phyloP scores from a whole-genome alignment of 2,888 invertebrate species.

The Papilio elwesi region DNA sequence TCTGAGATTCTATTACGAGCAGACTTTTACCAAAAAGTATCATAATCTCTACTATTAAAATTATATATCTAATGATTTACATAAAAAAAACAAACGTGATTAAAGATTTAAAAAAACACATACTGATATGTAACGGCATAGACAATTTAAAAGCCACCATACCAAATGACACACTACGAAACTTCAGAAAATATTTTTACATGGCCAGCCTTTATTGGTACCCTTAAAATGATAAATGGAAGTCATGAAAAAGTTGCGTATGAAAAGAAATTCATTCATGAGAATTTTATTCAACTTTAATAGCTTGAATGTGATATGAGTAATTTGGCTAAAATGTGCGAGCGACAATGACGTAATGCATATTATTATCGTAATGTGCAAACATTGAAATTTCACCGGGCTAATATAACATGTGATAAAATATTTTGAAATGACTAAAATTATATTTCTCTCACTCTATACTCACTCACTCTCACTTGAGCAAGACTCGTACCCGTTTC shows the following conservation, averaged over 20 bases:
- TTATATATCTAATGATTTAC: no score
- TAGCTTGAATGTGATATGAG: constrained; percentile 25
- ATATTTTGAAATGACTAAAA: no score
- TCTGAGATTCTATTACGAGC: no score
- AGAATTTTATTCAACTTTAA: constrained; percentile 27
- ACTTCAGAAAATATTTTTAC: constrained; percentile 14
- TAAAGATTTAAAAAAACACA: background rate
- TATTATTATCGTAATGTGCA: background rate
- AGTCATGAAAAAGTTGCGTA: constrained; percentile 23
- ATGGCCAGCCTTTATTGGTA: constrained; percentile 21
- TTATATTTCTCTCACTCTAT: no score
- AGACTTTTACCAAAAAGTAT: no score
- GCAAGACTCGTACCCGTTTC: no score
- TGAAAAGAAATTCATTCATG: constrained; percentile 26
- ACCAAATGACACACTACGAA: constrained; percentile 10
- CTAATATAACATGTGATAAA: no score
- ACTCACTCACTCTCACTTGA: no score
- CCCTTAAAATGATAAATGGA: constrained; percentile 30
- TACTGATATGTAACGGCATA: background rate
- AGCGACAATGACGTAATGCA: background rate
- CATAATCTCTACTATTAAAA: no score
- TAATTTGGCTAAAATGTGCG: constrained; percentile 22
- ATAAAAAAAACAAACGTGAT: no score
- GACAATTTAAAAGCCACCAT: constrained; percentile 10
- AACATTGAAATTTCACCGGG: no score